Evolutionary conservation across 2,888 invertebrate species (phyloP), one percentile per base, ranked within the genome.

Genomic region (Desoria tigrina): DNA sequence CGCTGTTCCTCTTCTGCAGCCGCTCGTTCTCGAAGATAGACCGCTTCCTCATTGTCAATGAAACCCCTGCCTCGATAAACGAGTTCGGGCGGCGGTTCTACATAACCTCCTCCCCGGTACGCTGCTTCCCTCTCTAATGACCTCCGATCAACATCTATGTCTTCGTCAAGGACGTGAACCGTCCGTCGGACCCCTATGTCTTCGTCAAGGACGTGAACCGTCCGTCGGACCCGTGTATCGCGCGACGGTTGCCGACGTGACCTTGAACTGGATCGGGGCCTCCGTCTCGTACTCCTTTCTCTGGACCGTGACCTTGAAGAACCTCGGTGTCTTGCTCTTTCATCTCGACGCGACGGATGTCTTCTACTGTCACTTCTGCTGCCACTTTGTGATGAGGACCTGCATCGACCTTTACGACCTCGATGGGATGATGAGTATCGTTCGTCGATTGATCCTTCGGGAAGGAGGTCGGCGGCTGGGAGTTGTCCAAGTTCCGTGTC

Each of bases 401-500:
- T 39, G 11, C 39, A 39, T 14, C 11, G 14, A 39, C n/a, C n/a
- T n/a, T n/a, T n/a, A n/a, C n/a, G n/a, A n/a, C n/a, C n/a, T n/a
- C n/a, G n/a, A n/a, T n/a, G n/a, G n/a, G n/a, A n/a, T n/a, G n/a
- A n/a, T n/a, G n/a, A n/a, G n/a, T n/a, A n/a, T n/a, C n/a, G n/a
- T n/a, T n/a, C n/a, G n/a, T n/a, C 45, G 7, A 7, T 23, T 45
- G 18, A n/a, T 21, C 23, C 45, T 7, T 23, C 45, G 4, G 23
- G 18, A 4, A n/a, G n/a, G 4, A 45, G n/a, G 7, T 45, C 4
- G 7, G 23, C 51, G 11, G 55, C 32, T 9, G 4, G 4, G 3
- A 32, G 32, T 21, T 55, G 55, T 6, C 51, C 6, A 3, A 27
- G 26, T 18, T 32, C 23, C 14, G 55, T 55, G 32, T 55, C 55